A percentile compares a stretch with the other conserved stretches of the same genome.
phyloP scores from a whole-genome alignment of 2,888 invertebrate species.

The Allygus modestus region DNA sequence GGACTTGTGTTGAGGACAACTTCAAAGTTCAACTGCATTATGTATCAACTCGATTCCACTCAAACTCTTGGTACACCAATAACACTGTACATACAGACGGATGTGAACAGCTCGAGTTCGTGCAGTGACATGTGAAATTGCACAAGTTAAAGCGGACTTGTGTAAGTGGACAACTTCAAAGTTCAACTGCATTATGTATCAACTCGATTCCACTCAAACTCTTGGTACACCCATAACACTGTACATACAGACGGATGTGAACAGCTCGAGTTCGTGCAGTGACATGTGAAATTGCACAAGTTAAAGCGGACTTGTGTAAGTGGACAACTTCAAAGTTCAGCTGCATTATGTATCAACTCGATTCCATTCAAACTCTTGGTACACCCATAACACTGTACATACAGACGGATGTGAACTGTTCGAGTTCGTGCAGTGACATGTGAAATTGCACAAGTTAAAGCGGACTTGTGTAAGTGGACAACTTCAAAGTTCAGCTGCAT shows the following conservation, averaged over 20 bases:
- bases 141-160: neutral
- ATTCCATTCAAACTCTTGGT: too few species aligned
- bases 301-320: neutral
- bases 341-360: neutral
- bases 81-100: too few species aligned
- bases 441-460: conserved; percentile 3
- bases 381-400: too few species aligned
- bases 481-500: neutral
- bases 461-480: conserved; percentile 4
- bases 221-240: too few species aligned
- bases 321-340: conserved; percentile 14
- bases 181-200: neutral
- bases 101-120: neutral
- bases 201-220: too few species aligned
- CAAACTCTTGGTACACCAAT: too few species aligned
- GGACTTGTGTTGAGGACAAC: conserved; percentile 4
- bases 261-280: neutral
- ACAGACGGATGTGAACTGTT: too few species aligned
- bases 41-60: neutral
- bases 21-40: neutral
- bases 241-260: too few species aligned
- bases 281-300: conserved; percentile 17
- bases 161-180: conserved; percentile 22
- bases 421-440: neutral
- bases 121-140: conserved; percentile 12